Percentiles rank a stretch among this genome's conserved stretches.
These are phyloP conservation scores for Zoanthus sociatus DNA, from an alignment of 92 coral and sea anemone species.

Conservation along the genomic window DNA sequence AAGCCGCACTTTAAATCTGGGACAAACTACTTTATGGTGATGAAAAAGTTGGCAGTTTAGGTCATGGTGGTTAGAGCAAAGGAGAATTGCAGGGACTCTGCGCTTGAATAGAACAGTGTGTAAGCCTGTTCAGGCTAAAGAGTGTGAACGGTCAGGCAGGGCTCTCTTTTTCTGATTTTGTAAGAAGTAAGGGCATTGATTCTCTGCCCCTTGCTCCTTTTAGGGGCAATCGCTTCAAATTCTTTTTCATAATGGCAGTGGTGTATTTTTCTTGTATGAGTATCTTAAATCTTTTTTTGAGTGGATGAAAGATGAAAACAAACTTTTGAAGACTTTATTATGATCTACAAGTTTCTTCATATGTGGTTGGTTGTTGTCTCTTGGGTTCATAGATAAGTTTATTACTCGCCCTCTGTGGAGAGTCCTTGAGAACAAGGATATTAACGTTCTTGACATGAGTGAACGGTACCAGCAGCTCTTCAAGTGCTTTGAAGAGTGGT, in stretches of 20 bases:
- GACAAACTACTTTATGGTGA: constrained; percentile 47
- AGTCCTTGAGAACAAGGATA: constrained; percentile 34
- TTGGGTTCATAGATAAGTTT: constrained; percentile 44
- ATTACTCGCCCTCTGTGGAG: constrained; percentile 41
- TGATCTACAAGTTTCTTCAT: constrained; percentile 38
- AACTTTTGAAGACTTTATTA: constrained; percentile 17
- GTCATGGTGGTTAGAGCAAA: constrained; percentile 27
- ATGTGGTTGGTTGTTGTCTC: constrained; percentile 43
- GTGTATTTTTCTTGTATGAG: not conserved
- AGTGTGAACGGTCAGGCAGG: constrained; percentile 26
- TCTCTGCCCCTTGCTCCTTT: constrained; percentile 43
- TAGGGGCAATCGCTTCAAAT: constrained; percentile 40
- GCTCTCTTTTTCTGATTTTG: constrained; percentile 29
- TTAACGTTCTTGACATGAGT: not conserved
- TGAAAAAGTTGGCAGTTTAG: constrained; percentile 30
- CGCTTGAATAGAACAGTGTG: not conserved
- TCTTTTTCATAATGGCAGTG: not conserved
- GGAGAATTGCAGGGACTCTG: constrained; percentile 49
- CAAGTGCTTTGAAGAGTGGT: constrained; percentile 32
- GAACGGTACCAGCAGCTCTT: constrained; percentile 26
- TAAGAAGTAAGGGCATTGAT: constrained; percentile 11
- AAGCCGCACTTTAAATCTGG: constrained; percentile 29
- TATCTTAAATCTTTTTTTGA: constrained; percentile 17
- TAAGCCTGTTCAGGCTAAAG: not conserved
- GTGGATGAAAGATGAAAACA: not conserved